phyloP scores from a whole-genome alignment of 2,888 invertebrate genomes.

The Andrena bucephala region DNA sequence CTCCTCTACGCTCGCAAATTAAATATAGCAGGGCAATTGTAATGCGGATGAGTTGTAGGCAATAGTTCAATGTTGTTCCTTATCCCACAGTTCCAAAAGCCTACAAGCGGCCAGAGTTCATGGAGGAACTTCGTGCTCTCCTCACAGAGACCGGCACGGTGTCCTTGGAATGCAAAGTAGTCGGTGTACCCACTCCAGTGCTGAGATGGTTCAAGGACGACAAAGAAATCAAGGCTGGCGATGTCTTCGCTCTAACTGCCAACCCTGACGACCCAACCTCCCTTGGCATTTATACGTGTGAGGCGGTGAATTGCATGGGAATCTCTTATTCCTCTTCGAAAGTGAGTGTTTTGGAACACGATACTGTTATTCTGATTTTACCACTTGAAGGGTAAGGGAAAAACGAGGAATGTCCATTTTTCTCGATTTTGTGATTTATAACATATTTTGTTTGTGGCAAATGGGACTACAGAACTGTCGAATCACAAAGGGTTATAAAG shows the following conservation, averaged over 20 bases:
- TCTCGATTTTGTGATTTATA: too few relatives aligned
- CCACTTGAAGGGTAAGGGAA: too few relatives aligned
- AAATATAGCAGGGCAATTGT: too few relatives aligned
- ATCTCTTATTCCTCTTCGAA: constrained; percentile 93
- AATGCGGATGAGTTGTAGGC: too few relatives aligned
- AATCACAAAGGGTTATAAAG: too few relatives aligned
- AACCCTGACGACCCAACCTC: constrained; percentile 94
- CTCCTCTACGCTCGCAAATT: too few relatives aligned
- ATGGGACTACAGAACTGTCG: too few relatives aligned
- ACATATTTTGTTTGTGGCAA: too few relatives aligned
- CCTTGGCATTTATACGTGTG: constrained; percentile 94
- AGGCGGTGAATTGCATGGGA: constrained; percentile 96
- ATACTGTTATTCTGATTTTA: too few relatives aligned
- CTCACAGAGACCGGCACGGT: constrained; percentile 95
- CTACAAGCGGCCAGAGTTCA: constrained; percentile 94
- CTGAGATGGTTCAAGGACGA: constrained; percentile 93
- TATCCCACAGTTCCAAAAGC: constrained; percentile 91
- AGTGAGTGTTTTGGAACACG: constrained; percentile 67
- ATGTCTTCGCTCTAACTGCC: constrained; percentile 94
- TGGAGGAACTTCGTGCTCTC: constrained; percentile 93
- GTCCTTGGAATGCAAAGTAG: constrained; percentile 95
- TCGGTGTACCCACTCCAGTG: constrained; percentile 94
- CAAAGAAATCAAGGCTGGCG: constrained; percentile 94
- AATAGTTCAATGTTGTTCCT: not conserved
- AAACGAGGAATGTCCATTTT: too few relatives aligned